Evolutionary conservation across 2,888 invertebrate species (phyloP).

Genomic region (Pachymerium ferrugineum): DNA sequence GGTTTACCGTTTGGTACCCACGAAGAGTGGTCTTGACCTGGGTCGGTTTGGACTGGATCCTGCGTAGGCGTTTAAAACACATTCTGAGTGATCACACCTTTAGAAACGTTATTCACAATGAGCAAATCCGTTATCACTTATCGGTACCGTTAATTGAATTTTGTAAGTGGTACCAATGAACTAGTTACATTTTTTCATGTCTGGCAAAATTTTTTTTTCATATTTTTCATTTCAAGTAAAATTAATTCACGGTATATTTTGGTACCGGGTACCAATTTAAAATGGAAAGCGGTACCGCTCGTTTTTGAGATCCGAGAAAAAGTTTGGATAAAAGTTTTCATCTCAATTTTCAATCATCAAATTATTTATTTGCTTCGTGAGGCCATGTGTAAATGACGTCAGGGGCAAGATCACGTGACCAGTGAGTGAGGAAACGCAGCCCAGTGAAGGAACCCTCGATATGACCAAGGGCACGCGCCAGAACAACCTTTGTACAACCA

Average conservation of each 20-base stretch:
- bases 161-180: not conserved
- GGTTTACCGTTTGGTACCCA: not conserved
- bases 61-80: not conserved
- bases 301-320: not conserved
- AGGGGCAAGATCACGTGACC: not conserved
- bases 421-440: not conserved
- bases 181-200: too few species aligned
- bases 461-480: constrained; percentile 3
- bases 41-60: constrained; percentile 9
- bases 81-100: not conserved
- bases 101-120: not conserved
- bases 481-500: not conserved
- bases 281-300: too few species aligned
- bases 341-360: not conserved
- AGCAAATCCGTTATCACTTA: too few species aligned
- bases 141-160: too few species aligned
- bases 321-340: constrained; percentile 1
- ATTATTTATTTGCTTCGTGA: not conserved
- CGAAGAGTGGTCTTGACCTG: not conserved
- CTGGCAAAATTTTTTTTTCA: too few species aligned
- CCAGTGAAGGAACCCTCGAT: not conserved
- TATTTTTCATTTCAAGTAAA: too few species aligned
- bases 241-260: too few species aligned
- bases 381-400: not conserved
- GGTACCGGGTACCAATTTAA: not conserved